Conservation (phyloP, 2,888 invertebrate species). For the Linyphia triangularis region DNA sequence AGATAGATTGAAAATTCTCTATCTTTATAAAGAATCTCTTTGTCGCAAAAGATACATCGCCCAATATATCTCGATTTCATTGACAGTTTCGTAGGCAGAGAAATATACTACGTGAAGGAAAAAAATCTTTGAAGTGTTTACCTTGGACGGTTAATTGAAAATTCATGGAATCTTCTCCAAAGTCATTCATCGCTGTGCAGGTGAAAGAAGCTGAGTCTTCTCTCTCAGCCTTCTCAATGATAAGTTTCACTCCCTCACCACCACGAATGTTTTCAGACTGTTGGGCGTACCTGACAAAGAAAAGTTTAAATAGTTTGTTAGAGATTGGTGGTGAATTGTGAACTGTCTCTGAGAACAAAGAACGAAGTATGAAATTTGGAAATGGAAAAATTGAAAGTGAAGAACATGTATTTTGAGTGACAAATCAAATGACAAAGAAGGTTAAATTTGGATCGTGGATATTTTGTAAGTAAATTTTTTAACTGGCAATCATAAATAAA, state of each 20-base stretch:
- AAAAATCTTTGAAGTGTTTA: conserved; percentile 42
- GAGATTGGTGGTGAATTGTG: not conserved
- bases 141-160: conserved; percentile 76
- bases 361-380: too few species aligned
- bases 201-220: conserved; percentile 74
- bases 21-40: not conserved
- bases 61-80: conserved; percentile 13
- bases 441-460: too few species aligned
- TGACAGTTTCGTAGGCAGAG: not conserved
- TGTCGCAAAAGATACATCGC: conserved; percentile 21
- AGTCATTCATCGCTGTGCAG: conserved; percentile 74
- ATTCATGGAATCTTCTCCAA: conserved; percentile 73
- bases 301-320: not conserved
- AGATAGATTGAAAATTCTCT: conserved; percentile 27
- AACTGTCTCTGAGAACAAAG: too few species aligned
- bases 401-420: too few species aligned
- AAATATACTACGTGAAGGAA: not conserved
- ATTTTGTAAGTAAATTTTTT: too few species aligned
- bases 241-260: conserved; percentile 57
- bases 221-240: conserved; percentile 69
- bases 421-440: too few species aligned
- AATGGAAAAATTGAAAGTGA: too few species aligned
- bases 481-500: too few species aligned
- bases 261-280: conserved; percentile 19
- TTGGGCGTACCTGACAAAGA: conserved; percentile 61